Base-by-base conservation (phyloP, 2,888 invertebrate species). In the Agonopterix alstromeriana region DNA sequence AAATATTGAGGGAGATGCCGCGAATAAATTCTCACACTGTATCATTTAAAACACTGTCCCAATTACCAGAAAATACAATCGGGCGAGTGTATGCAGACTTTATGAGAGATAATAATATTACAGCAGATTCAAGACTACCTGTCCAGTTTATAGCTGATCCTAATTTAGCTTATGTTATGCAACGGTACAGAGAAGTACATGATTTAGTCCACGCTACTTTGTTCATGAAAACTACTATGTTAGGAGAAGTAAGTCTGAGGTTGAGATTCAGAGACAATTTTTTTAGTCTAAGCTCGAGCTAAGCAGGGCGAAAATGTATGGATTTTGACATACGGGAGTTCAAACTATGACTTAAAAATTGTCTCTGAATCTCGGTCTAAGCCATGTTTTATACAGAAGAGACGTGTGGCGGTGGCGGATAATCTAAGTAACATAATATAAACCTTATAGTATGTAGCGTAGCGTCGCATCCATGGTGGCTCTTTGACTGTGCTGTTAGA, bases 101-200 rank as follows among this genome's bases (percentile, higher is more conserved):
- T 80, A 91, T 98, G 64, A 89, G 90, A 50, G 91, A 91, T 52
- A 96, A 98, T 85, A 92, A 95, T 60, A 97, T 99, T 1, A 95
- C 96, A 4, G 98, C 99, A 0, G 99, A 99, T 88, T 94, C 96
- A 36, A 90, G 99, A 54, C 89, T 94, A 57, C 92, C 94, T 10
- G 98, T 99, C 0, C 94, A 95, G 65, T 99, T 98, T 82, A 92
- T 99, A 45, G 93, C 96, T 57, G 96, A 99, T 77, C 85, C 93
- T 1, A 94, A 98, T 55, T 81, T 98, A 61, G 97, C 98, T 3
- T 99, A 98, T 83, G 94, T 99, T 43, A 97, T 99, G 94, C 97
- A 98, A 78, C 90, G 99, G 48, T 99, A 99, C 75, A 92, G 99
- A 57, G 98, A 99, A 88, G 94, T 96, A 8, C 99, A 99, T 78